Evolutionary conservation across 2,113 vertebrate genomes (phyloP).

Genomic region (Eurypyga helias): DNA sequence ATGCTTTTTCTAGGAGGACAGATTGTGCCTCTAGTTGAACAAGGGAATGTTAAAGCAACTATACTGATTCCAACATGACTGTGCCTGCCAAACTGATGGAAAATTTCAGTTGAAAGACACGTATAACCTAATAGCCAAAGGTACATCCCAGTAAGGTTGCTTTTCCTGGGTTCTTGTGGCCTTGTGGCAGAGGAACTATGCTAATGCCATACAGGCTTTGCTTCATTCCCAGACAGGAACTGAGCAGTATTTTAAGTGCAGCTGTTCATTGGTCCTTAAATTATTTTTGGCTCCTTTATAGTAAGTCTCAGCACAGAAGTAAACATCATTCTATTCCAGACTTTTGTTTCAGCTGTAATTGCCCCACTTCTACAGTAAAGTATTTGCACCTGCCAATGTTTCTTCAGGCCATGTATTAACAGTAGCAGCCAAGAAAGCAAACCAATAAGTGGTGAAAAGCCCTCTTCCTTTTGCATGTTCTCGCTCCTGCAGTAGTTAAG

Average conservation of each 20-base stretch:
- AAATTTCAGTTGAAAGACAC: not conserved
- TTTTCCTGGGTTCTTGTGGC: not conserved
- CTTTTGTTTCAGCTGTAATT: not conserved
- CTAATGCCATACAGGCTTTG: not conserved
- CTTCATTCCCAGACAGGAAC: not conserved
- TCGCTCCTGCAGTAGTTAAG: not conserved
- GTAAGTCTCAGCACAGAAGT: not conserved
- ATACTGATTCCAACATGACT: not conserved
- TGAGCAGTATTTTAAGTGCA: not conserved
- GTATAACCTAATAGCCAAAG: not conserved
- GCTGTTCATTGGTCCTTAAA: not conserved
- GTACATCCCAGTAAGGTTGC: not conserved
- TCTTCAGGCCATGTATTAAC: not conserved
- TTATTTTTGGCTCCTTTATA: not conserved
- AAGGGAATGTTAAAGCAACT: not conserved
- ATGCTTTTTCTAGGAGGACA: not conserved
- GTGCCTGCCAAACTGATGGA: not conserved
- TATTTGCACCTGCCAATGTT: constrained; percentile 12
- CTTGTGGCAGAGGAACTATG: not conserved
- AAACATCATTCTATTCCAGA: not conserved
- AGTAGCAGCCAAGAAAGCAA: constrained; percentile 14
- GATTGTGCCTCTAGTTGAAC: not conserved
- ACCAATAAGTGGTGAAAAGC: not conserved
- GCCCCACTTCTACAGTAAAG: not conserved
- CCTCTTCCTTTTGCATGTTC: not conserved